Evolutionary conservation across 2,113 vertebrate genomes (phyloP), one percentile per base, ranked within the genome.

Genomic region (Labeo rohita): DNA sequence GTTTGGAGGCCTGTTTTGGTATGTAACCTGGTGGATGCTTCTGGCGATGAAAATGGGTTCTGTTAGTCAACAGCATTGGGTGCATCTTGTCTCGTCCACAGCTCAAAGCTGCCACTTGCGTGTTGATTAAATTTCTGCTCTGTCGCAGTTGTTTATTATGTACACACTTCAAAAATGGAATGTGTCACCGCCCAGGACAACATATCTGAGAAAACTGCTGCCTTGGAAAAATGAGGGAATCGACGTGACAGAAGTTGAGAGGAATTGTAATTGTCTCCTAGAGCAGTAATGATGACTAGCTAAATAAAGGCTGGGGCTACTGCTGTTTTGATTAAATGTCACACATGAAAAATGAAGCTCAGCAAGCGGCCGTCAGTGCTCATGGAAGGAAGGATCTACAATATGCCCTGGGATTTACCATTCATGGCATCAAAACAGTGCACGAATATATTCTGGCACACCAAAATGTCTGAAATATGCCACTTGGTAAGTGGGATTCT

Each of bases 231-330:
- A 88, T 90, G 70, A 74, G 34, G 70, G 79, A 90, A 84, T 76
- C 70, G 81, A 72, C 86, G 89, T 90, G 86, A 87, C 91, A 90
- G 88, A 89, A 87, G 86, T 92, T 88, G 87, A 89, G 83, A 80
- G 59, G 89, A 86, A 91, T 90, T 91, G 68, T 91, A 89, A 92
- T 91, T 83, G 91, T 90, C 54, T 91, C 75, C 83, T 89, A 88
- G 79, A 66, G 86, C 82, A 90, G 80, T 52, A 79, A 92, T 90
- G 86, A 84, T 84, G 86, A 59, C 50, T 63, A 18, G 80, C 28
- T 78, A 77, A 86, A 82, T 65, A 34, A 87, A 85, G 85, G 86
- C 63, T 88, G 90, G 91, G 90, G 78, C 88, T 63, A 77, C 50
- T 50, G 12, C 49, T 80, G 59, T 80, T 92, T 87, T 91, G 80